Conservation (phyloP, 2,797 vertebrate genomes). For the Petrocephalus schoutedeni region DNA sequence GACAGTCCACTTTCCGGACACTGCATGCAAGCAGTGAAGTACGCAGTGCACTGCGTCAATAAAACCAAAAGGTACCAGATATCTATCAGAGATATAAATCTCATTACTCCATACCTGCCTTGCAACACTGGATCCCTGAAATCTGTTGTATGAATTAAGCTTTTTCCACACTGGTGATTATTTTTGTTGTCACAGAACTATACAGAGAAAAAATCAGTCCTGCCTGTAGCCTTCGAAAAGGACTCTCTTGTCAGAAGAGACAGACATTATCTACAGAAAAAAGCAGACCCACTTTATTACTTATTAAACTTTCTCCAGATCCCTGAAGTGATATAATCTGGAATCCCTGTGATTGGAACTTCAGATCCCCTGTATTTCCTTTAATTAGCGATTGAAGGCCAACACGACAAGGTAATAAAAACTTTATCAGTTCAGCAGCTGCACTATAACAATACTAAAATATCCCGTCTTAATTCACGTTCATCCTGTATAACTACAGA, state of each 20-base stretch:
- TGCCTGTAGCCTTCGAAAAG: conserved; percentile 32
- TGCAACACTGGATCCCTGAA: conserved; percentile 35
- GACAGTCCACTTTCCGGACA: neutral
- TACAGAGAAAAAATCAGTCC: conserved; percentile 56
- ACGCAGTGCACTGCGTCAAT: neutral
- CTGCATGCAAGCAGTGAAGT: neutral
- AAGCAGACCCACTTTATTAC: conserved; percentile 18
- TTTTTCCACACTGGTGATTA: conserved; percentile 46
- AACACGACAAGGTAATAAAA: conserved; percentile 21
- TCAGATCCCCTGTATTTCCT: conserved; percentile 24
- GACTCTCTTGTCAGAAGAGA: conserved; percentile 23
- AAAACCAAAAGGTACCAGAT: neutral
- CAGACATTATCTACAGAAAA: conserved; percentile 30
- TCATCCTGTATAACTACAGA: conserved; percentile 29
- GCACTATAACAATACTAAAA: conserved; percentile 25
- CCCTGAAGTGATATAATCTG: conserved; percentile 17
- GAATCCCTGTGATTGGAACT: conserved; percentile 22
- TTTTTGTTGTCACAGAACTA: conserved; percentile 42
- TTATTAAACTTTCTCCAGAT: conserved; percentile 28
- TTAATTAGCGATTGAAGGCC: conserved; percentile 31
- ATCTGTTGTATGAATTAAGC: conserved; percentile 55
- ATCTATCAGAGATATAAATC: conserved; percentile 12
- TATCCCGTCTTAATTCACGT: conserved; percentile 31
- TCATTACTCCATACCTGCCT: conserved; percentile 35
- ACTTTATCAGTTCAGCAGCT: conserved; percentile 17